Base-by-base conservation (phyloP, 2,113 vertebrate genomes). In the Harpagus bidentatus region DNA sequence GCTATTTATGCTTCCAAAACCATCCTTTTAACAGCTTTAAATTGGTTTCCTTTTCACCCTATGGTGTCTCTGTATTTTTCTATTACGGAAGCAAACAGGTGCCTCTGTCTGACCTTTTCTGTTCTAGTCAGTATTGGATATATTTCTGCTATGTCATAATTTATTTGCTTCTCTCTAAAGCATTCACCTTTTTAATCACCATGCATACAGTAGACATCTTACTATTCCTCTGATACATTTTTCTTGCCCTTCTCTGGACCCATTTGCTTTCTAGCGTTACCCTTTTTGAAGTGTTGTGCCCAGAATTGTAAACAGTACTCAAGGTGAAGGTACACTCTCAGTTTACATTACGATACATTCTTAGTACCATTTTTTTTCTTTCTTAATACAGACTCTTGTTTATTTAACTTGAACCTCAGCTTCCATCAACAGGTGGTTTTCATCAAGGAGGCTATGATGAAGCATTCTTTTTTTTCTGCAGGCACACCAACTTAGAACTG, bases 121-220 rank as follows among this genome's bases (percentile, higher is more conserved):
- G 61, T 76, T 86, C 88, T 53, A 67, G 19, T 84, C 52, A 26
- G 59, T 59, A 55, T 53, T 65, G 47, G 72, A 84, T 84, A 32
- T 59, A 79, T 66, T 81, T 67, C 79, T 88, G 32, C 48, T 81
- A 42, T 74, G 63, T 84, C 40, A 79, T 79, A 74, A 86, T 93
- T 81, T 74, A 78, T 97, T 95, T 93, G 15, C 38, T 90, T 70
- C 47, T 88, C 79, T 94, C 72, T 88, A 63, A 88, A 88, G 69
- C 56, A 50, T 80, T 91, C 83, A 86, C 80, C 61, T 95, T 88
- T 79, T 61, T 78, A 93, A 97, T 74, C 52, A 78, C 71, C 16
- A 55, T 67, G 72, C 22, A 91, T 71, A 72, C 61, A 72, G 40
- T 14, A 90, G 59, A 76, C 77, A 78, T 84, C 76, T 82, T 92